Evolutionary conservation across 1,140 invertebrate species (phyloP), one percentile per base, ranked within the genome.

Genomic region (Rhagoletis zephyria): DNA sequence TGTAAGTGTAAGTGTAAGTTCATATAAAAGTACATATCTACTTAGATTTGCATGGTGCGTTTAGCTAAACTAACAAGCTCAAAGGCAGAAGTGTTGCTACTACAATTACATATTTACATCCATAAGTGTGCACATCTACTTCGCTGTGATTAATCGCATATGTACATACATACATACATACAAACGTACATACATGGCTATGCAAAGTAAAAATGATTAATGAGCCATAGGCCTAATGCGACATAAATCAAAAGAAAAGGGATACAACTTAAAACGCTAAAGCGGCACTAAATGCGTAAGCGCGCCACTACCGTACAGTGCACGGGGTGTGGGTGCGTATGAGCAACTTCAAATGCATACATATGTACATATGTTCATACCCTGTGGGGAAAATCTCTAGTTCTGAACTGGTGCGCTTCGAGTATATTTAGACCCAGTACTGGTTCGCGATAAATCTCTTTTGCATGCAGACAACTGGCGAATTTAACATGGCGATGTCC

Each of bases 181-280:
- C 61, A 14, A 1, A n/a, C n/a, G 4, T 14, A 63, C 10, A 63
- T 12, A 14, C n/a, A n/a, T 63, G 30, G 30, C 6, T 30, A 60
- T 63, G 42, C 70, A 81, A 81, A 48, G 45, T n/a, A 77, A 56
- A 81, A 56, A 56, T 81, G 74, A 81, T 56, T 81, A 81, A 81
- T 14, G 74, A 59, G 74, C 48, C 19, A 56, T 81, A 56, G 74
- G 74, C n/a, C 74, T 81, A 56, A 81, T 81, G 48, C 74, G 45
- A 51, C n/a, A 51, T 81, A 81, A 81, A 81, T 81, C 74, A 81
- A 56, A 81, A 48, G 42, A n/a, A 74, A 45, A 48, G 48, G 14
- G 14, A 56, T 16, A 56, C 16, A 81, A 81, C 48, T 81, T 81
- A 56, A 56, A 30, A 81, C n/a, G 48, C 9, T 30, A 9, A 56